Conservation (phyloP, 2,797 vertebrate genomes). For the Todus mexicanus region DNA sequence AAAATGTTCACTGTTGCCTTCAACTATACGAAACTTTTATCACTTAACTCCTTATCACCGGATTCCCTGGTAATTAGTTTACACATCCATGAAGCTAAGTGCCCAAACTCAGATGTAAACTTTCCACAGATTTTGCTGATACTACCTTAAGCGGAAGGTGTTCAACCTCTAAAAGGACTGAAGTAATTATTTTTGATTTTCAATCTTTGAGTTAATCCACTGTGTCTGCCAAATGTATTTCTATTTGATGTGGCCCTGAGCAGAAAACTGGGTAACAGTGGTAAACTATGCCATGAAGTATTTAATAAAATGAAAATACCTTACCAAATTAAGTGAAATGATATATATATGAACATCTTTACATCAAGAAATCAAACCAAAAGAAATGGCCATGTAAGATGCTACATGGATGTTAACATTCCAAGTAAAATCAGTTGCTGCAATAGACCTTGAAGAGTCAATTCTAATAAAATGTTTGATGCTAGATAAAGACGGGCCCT, state of each 20-base stretch:
- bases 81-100: not conserved
- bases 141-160: not conserved
- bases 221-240: not conserved
- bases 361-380: not conserved
- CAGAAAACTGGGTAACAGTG: not conserved
- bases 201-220: not conserved
- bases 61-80: not conserved
- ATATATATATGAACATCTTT: not conserved
- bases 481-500: not conserved
- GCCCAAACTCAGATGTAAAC: not conserved
- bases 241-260: not conserved
- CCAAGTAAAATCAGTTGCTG: not conserved
- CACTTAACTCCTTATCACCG: not conserved
- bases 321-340: not conserved
- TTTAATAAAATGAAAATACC: not conserved
- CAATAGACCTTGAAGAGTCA: not conserved
- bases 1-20: not conserved
- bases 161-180: not conserved
- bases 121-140: not conserved
- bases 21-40: not conserved
- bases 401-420: not conserved
- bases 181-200: not conserved
- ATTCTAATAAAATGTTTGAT: not conserved
- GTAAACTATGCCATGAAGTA: not conserved
- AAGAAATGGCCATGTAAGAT: not conserved